These are phyloP conservation scores for Dicrurus megarhynchus DNA, from an alignment of 2,113 vertebrate species.

Conservation along the genomic window DNA sequence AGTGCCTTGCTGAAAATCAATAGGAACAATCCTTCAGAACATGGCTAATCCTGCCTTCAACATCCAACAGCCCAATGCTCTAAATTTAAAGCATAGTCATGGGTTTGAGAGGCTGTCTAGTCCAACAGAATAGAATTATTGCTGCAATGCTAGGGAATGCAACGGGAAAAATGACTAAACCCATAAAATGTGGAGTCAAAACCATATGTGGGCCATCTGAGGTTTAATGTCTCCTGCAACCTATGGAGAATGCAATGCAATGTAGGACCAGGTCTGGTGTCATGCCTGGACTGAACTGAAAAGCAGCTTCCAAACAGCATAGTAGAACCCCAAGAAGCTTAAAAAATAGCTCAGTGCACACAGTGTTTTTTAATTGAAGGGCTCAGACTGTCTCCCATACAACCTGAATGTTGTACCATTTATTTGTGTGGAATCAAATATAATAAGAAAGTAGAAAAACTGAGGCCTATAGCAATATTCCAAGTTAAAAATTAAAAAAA, in stretches of 20 bases:
- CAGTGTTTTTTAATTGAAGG: neutral
- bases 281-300: neutral
- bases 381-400: neutral
- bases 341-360: neutral
- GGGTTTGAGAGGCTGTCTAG: neutral
- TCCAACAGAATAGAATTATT: neutral
- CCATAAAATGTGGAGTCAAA: neutral
- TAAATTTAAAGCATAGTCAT: neutral
- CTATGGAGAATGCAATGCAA: neutral
- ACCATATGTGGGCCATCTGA: neutral
- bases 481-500: neutral
- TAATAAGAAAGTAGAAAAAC: neutral
- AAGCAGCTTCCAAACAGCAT: neutral
- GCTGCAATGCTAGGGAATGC: neutral
- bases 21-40: neutral
- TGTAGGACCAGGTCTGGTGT: neutral
- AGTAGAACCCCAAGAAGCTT: neutral
- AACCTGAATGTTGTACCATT: neutral
- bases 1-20: neutral
- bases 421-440: neutral
- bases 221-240: neutral
- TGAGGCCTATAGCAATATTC: neutral
- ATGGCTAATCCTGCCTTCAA: neutral
- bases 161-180: neutral
- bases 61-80: neutral